phyloP scores from a whole-genome alignment of 2,797 vertebrate genomes.

The Anabas testudineus region DNA sequence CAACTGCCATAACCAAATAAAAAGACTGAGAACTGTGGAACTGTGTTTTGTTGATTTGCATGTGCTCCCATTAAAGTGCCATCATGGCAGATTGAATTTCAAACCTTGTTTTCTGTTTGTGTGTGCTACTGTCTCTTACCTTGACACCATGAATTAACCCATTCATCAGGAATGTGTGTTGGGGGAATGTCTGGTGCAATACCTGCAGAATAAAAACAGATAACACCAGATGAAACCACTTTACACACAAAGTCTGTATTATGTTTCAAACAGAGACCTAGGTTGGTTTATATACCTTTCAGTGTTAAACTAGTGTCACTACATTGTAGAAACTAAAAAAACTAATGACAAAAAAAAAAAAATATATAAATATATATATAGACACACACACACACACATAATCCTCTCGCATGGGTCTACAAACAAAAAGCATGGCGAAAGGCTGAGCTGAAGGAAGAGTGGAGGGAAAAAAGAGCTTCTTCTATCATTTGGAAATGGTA shows the following conservation, averaged over 20 bases:
- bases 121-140: conserved; percentile 75
- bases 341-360: not conserved
- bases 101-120: not conserved
- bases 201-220: conserved; percentile 82
- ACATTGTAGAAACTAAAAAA: not conserved
- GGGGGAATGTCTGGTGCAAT: conserved; percentile 92
- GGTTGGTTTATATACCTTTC: not conserved
- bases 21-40: not conserved
- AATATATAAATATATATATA: too few species aligned
- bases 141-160: conserved; percentile 94
- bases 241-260: conserved; percentile 1
- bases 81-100: not conserved
- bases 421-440: not conserved
- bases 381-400: too few species aligned
- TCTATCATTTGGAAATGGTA: not conserved
- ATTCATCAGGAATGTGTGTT: conserved; percentile 95
- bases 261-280: conserved; percentile 6
- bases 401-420: not conserved
- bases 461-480: not conserved
- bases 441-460: not conserved
- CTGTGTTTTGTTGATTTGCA: not conserved
- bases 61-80: not conserved
- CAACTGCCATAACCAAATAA: too few species aligned
- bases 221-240: conserved; percentile 34
- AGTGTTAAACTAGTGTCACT: conserved; percentile 5